A percentile compares a stretch with the other conserved stretches of the same genome.
Evolutionary conservation across 2,797 vertebrate genomes (phyloP).

Genomic region (Neosilurus mollespiculum): DNA sequence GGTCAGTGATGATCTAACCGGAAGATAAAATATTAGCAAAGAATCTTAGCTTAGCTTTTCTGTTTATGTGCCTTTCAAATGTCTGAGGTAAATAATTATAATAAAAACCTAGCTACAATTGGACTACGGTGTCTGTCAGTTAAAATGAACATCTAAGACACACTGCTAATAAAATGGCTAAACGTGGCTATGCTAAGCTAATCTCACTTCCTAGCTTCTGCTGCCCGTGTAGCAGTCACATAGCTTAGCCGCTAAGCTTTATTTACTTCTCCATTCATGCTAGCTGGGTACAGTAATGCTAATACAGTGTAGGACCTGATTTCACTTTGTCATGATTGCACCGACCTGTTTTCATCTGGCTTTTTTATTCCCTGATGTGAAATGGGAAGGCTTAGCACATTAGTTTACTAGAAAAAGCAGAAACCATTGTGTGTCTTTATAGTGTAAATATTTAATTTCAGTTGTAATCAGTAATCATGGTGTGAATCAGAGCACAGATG

Average conservation of each 20-base stretch:
- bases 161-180: background rate
- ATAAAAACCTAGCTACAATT: background rate
- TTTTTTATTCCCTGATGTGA: background rate
- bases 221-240: background rate
- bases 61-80: background rate
- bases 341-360: background rate
- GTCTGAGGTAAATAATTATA: background rate
- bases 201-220: slow-evolving; percentile 8
- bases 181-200: background rate
- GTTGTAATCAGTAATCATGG: background rate
- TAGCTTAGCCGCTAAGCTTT: background rate
- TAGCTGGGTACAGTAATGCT: too few relatives aligned
- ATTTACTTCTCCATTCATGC: background rate
- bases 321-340: background rate
- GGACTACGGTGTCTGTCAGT: background rate
- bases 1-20: background rate
- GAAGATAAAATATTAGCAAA: background rate
- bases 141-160: background rate
- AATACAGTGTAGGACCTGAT: background rate
- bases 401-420: background rate
- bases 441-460: background rate
- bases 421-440: background rate
- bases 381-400: background rate
- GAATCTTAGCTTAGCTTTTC: background rate
- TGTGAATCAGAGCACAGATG: background rate